A percentile compares a stretch with the other conserved stretches of the same genome.
phyloP scores from a whole-genome alignment of 2,113 vertebrate species.

The Xenopus laevis region DNA sequence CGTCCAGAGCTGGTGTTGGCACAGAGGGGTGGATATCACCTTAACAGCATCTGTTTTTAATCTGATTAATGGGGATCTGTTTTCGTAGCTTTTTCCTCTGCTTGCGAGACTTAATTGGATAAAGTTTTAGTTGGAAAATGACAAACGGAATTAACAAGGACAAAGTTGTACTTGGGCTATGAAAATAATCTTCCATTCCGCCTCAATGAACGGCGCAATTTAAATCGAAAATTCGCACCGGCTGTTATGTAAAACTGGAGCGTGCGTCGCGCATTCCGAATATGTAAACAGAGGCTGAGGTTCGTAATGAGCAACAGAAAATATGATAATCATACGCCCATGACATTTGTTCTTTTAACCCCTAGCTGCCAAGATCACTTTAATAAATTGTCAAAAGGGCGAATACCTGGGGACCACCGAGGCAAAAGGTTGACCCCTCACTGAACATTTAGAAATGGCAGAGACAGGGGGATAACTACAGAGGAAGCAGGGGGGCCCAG shows the following conservation, averaged over 20 bases:
- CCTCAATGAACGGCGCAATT: background rate
- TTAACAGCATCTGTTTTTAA: constrained; percentile 26
- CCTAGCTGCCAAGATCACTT: too few relatives aligned
- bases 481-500: too few relatives aligned
- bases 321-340: background rate
- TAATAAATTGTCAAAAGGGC: too few relatives aligned
- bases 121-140: constrained; percentile 27
- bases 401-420: too few relatives aligned
- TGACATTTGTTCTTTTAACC: background rate
- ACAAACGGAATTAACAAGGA: constrained; percentile 27
- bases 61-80: constrained; percentile 33
- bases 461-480: too few relatives aligned
- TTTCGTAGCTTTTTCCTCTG: constrained; percentile 18
- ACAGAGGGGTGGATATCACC: constrained; percentile 17
- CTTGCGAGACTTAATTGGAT: constrained; percentile 24
- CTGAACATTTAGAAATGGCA: too few relatives aligned
- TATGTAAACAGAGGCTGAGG: background rate
- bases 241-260: background rate
- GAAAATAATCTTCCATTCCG: constrained; percentile 25
- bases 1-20: constrained; percentile 12
- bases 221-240: background rate
- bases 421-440: too few relatives aligned
- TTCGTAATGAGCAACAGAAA: background rate
- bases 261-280: background rate
- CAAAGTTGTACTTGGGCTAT: constrained; percentile 18